phyloP scores from a whole-genome alignment of 2,113 vertebrate genomes.

The Regulus satrapa region DNA sequence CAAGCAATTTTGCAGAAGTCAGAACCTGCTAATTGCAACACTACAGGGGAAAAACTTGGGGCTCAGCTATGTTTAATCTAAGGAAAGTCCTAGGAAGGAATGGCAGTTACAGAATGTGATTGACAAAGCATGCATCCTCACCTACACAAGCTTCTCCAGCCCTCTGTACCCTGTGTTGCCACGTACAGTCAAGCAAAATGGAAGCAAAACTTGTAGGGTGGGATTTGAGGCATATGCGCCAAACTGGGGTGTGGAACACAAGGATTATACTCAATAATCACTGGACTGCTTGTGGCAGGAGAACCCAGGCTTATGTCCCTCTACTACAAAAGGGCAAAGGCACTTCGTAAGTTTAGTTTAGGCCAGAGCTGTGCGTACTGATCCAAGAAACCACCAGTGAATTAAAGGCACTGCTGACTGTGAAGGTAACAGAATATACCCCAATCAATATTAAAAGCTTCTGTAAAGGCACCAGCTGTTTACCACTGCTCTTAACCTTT shows the following conservation, averaged over 20 bases:
- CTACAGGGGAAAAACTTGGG: background rate
- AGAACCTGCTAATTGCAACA: background rate
- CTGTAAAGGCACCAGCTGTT: background rate
- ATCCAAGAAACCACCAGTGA: background rate
- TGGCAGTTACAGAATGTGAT: background rate
- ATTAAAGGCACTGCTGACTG: background rate
- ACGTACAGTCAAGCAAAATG: background rate
- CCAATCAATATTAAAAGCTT: background rate
- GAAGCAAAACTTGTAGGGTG: background rate
- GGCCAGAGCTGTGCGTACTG: background rate
- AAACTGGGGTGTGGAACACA: background rate
- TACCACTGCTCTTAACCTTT: background rate
- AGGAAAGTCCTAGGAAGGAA: background rate
- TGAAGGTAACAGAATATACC: background rate
- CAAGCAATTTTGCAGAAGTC: background rate
- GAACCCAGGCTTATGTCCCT: background rate
- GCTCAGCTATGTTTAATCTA: background rate
- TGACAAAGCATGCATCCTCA: background rate
- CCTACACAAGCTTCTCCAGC: background rate
- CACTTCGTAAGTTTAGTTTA: background rate
- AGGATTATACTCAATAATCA: background rate
- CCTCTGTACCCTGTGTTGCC: background rate
- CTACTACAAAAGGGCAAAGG: background rate
- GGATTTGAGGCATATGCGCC: background rate
- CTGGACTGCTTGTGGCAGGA: background rate